These are phyloP conservation scores for Diloba caeruleocephala DNA, from an alignment of 2,888 invertebrate species.

Conservation along the genomic window DNA sequence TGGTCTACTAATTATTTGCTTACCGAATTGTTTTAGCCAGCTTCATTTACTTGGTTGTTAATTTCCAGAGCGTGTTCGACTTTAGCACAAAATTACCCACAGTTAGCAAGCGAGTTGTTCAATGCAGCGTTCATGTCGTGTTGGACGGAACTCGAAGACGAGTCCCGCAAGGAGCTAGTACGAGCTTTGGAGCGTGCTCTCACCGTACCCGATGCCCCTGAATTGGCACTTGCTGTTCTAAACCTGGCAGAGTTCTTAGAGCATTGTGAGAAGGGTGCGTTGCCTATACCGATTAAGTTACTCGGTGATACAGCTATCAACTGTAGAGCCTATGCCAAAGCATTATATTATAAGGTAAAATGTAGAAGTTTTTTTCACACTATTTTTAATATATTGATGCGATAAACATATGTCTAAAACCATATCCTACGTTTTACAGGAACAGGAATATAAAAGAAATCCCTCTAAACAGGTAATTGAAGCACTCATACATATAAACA, in stretches of 20 bases:
- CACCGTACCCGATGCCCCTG: slow-evolving; percentile 96
- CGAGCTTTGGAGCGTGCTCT: slow-evolving; percentile 95
- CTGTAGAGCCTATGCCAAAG: slow-evolving; percentile 93
- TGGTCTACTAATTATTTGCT: too few relatives aligned
- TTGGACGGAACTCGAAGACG: slow-evolving; percentile 97
- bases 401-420: background rate
- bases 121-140: slow-evolving; percentile 99
- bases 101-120: slow-evolving; percentile 97
- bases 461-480: slow-evolving; percentile 95
- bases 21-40: too few relatives aligned
- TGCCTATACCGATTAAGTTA: slow-evolving; percentile 96
- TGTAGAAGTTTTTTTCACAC: background rate
- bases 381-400: background rate
- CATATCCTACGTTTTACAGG: slow-evolving; percentile 77
- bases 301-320: slow-evolving; percentile 98
- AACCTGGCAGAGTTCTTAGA: slow-evolving; percentile 99
- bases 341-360: slow-evolving; percentile 89
- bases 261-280: slow-evolving; percentile 98
- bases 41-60: too few relatives aligned
- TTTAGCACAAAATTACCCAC: slow-evolving; percentile 97
- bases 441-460: slow-evolving; percentile 95
- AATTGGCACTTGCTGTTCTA: slow-evolving; percentile 97
- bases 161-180: slow-evolving; percentile 95
- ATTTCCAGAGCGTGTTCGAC: slow-evolving; percentile 94
- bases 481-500: slow-evolving; percentile 98